phyloP scores from a whole-genome alignment of 2,797 vertebrate species.

The Malurus splendens region DNA sequence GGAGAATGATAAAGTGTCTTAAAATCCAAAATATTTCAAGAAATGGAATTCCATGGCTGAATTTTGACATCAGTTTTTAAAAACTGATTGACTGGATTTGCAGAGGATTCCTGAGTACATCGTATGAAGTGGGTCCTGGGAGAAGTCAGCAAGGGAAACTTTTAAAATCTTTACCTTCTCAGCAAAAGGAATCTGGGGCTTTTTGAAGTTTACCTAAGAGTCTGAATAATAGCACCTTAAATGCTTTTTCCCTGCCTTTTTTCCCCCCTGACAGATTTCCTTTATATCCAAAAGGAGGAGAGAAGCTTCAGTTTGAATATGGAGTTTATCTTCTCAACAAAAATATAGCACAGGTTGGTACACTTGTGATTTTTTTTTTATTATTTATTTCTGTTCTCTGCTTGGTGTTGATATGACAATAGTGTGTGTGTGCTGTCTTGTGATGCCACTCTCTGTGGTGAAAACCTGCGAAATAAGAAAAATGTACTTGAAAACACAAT shows the following conservation, averaged over 20 bases:
- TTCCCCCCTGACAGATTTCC: slow-evolving; percentile 82
- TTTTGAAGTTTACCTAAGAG: background rate
- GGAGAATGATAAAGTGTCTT: background rate
- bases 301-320: slow-evolving; percentile 97
- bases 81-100: background rate
- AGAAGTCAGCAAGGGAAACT: background rate
- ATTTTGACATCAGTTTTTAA: background rate
- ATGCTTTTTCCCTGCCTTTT: background rate
- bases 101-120: background rate
- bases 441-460: background rate
- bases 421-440: background rate
- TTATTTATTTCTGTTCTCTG: background rate
- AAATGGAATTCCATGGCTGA: background rate
- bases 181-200: background rate
- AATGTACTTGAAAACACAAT: background rate
- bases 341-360: slow-evolving; percentile 95
- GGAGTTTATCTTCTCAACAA: slow-evolving; percentile 98
- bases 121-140: background rate
- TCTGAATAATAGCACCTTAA: background rate
- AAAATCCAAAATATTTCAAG: background rate
- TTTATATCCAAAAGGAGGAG: slow-evolving; percentile 89
- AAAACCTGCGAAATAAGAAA: background rate
- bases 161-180: background rate
- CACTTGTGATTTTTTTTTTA: background rate
- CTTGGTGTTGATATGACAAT: accelerated